Evolutionary conservation across 1,140 invertebrate genomes (phyloP).

Genomic region (Uloborus diversus): DNA sequence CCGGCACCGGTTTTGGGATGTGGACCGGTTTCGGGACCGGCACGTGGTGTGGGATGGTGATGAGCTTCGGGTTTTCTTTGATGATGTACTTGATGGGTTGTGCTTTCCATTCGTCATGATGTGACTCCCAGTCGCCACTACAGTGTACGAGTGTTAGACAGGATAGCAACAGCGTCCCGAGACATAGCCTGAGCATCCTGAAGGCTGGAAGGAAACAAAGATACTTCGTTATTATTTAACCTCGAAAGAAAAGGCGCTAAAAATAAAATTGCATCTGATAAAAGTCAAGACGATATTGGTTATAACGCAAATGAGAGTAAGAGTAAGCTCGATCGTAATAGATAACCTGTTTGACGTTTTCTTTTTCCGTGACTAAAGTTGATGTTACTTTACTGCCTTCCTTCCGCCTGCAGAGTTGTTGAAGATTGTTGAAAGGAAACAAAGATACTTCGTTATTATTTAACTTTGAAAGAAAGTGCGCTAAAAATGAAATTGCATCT

Average conservation of each 20-base stretch:
- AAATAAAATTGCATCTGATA: too few species aligned
- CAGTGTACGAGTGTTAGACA: neutral
- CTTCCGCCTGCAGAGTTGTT: neutral
- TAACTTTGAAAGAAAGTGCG: too few species aligned
- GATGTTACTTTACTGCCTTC: constrained; percentile 7
- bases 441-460: neutral
- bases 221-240: too few species aligned
- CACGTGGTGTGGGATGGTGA: constrained; percentile 61
- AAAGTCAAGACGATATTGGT: too few species aligned
- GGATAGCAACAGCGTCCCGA: constrained; percentile 28
- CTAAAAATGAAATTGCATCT: too few species aligned
- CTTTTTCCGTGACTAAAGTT: constrained; percentile 3
- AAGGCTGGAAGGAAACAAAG: neutral
- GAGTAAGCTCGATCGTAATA: neutral
- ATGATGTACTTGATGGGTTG: constrained; percentile 56
- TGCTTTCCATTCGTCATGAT: constrained; percentile 45
- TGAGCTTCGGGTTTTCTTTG: constrained; percentile 51
- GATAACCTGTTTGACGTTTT: constrained; percentile 13
- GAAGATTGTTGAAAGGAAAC: too few species aligned
- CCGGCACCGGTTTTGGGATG: constrained; percentile 59
- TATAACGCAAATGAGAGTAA: constrained; percentile 36
- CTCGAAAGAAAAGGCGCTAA: too few species aligned
- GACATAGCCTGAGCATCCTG: constrained; percentile 32
- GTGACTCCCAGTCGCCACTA: constrained; percentile 14
- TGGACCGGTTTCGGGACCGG: constrained; percentile 61